These are phyloP conservation scores for Heteractis magnifica DNA, from an alignment of 92 coral and sea anemone species.

Conservation along the genomic window DNA sequence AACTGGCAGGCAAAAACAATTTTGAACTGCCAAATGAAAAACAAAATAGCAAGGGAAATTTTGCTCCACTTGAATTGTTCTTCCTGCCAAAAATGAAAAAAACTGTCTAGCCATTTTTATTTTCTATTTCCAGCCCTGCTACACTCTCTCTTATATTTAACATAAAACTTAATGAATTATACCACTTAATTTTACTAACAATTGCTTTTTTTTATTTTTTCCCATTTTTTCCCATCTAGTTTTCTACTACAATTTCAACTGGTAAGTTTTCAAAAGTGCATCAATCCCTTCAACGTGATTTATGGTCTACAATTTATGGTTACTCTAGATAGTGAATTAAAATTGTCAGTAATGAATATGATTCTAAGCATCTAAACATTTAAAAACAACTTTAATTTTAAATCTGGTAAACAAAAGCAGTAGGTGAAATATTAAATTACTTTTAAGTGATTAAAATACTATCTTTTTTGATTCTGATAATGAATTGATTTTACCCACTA, in stretches of 20 bases:
- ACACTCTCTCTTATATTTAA: neutral
- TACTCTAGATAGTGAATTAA: neutral
- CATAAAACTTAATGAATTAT: neutral
- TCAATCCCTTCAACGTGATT: neutral
- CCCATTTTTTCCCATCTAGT: slow-evolving; percentile 48
- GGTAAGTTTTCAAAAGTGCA: slow-evolving; percentile 49
- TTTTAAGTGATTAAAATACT: neutral
- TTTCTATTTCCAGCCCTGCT: neutral
- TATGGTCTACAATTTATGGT: neutral
- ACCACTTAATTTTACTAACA: neutral
- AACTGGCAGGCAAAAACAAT: too few relatives aligned
- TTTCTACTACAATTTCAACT: slow-evolving; percentile 91
- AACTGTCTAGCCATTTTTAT: neutral
- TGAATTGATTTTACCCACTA: neutral
- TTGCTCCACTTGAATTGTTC: too few relatives aligned
- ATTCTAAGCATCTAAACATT: neutral
- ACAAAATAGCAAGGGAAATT: too few relatives aligned
- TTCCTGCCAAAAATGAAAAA: too few relatives aligned
- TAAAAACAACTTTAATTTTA: neutral
- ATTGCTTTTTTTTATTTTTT: neutral
- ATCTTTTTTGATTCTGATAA: neutral
- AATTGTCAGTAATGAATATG: too few relatives aligned
- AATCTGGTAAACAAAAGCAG: too few relatives aligned
- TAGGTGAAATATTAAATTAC: neutral
- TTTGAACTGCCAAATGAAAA: too few relatives aligned